A percentile compares a stretch with the other conserved stretches of the same genome.
These are phyloP conservation scores for Tupaia tana DNA, from an alignment of 2,113 vertebrate species.

Conservation along the genomic window DNA sequence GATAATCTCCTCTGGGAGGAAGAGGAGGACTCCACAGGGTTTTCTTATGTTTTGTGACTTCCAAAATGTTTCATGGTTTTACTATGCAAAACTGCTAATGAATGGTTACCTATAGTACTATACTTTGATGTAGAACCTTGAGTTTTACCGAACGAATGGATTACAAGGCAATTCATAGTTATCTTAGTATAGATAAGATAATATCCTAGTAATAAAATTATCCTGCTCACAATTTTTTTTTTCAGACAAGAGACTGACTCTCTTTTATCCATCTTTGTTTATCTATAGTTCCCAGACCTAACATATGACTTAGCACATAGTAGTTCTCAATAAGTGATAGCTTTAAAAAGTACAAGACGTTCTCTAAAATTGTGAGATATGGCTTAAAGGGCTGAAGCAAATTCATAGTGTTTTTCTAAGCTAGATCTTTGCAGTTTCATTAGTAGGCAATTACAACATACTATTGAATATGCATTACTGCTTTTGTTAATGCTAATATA, in stretches of 20 bases:
- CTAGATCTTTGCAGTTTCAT: slow-evolving; percentile 1
- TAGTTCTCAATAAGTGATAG: slow-evolving; percentile 11
- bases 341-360: not conserved
- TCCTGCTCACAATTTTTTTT: not conserved
- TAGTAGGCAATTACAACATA: not conserved
- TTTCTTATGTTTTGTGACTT: not conserved
- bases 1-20: not conserved
- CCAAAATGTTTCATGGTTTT: not conserved
- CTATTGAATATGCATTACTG: not conserved
- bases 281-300: not conserved
- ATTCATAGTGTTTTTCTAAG: not conserved
- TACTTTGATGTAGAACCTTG: not conserved
- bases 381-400: not conserved
- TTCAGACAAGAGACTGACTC: not conserved
- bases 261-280: not conserved
- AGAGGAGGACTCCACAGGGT: not conserved
- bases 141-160: slow-evolving; percentile 27
- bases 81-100: not conserved
- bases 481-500: slow-evolving; percentile 42
- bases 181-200: slow-evolving; percentile 13
- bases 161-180: not conserved
- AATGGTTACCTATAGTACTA: not conserved
- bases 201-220: slow-evolving; percentile 8
- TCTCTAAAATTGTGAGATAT: slow-evolving; percentile 10
- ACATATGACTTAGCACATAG: not conserved